These are phyloP conservation scores for Latrodectus elegans DNA, from an alignment of 2,888 invertebrate genomes.

Conservation along the genomic window DNA sequence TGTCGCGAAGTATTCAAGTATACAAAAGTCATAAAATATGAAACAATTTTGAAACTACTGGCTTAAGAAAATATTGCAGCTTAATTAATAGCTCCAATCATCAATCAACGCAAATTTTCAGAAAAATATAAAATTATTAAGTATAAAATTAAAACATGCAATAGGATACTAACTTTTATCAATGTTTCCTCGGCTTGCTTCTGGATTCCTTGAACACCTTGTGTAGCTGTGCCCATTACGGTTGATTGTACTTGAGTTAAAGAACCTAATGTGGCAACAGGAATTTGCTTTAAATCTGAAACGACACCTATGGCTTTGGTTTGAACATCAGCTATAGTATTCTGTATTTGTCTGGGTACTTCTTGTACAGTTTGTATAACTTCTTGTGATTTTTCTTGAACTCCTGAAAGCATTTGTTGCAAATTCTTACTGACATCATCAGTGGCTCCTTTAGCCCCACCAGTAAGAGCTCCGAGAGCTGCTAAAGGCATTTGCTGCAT, in stretches of 20 bases:
- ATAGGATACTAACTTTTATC: slow-evolving; percentile 31
- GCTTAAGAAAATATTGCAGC: too few species aligned
- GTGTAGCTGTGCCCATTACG: slow-evolving; percentile 27
- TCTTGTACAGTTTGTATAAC: slow-evolving; percentile 50
- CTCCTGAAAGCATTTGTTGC: slow-evolving; percentile 7
- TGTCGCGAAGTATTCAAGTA: too few species aligned
- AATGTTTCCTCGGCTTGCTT: slow-evolving; percentile 38
- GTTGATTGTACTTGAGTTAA: slow-evolving; percentile 39
- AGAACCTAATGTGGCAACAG: slow-evolving; percentile 36
- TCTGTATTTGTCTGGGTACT: slow-evolving; percentile 49
- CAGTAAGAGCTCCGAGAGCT: slow-evolving; percentile 26
- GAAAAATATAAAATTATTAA: too few species aligned
- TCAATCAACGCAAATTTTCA: too few species aligned
- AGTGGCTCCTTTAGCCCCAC: slow-evolving; percentile 5
- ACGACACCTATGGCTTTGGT: slow-evolving; percentile 46
- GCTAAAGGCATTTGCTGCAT: slow-evolving; percentile 47
- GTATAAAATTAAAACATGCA: neutral
- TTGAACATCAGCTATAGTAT: slow-evolving; percentile 40
- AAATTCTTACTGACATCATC: slow-evolving; percentile 6
- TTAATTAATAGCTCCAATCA: too few species aligned
- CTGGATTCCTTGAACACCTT: slow-evolving; percentile 42
- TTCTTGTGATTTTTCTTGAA: slow-evolving; percentile 46
- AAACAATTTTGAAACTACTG: too few species aligned
- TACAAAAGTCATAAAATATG: too few species aligned
- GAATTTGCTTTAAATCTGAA: slow-evolving; percentile 48